These are phyloP conservation scores for Tragopan temminckii DNA, from an alignment of 2,797 vertebrate genomes.

Conservation along the genomic window DNA sequence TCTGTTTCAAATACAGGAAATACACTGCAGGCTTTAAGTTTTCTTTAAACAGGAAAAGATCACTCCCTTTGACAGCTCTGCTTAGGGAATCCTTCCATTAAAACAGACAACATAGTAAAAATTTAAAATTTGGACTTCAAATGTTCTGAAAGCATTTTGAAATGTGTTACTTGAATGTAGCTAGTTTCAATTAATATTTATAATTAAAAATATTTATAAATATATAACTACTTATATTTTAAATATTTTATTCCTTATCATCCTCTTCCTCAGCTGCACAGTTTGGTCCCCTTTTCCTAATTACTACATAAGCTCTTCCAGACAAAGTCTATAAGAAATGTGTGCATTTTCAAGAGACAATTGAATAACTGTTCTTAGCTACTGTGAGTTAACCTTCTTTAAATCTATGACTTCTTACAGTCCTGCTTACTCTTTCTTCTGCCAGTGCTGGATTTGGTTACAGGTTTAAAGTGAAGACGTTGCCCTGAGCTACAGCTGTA, in stretches of 20 bases:
- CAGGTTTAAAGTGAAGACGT: not conserved
- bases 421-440: not conserved
- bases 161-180: not conserved
- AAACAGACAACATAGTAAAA: not conserved
- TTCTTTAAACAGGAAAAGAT: not conserved
- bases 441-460: not conserved
- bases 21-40: not conserved
- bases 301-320: not conserved
- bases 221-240: not conserved
- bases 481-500: not conserved
- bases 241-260: not conserved
- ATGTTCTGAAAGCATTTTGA: rapidly evolving
- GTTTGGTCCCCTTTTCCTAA: not conserved
- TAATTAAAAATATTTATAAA: not conserved
- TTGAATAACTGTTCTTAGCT: not conserved
- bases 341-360: not conserved
- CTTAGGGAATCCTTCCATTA: not conserved
- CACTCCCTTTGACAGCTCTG: not conserved
- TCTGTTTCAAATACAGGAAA: not conserved
- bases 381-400: not conserved
- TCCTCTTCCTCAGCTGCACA: rapidly evolving
- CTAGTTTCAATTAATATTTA: not conserved
- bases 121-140: not conserved
- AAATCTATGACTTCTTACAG: not conserved
- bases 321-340: not conserved